Base-by-base conservation (phyloP, 2,888 invertebrate species). In the Cryptops parisi region DNA sequence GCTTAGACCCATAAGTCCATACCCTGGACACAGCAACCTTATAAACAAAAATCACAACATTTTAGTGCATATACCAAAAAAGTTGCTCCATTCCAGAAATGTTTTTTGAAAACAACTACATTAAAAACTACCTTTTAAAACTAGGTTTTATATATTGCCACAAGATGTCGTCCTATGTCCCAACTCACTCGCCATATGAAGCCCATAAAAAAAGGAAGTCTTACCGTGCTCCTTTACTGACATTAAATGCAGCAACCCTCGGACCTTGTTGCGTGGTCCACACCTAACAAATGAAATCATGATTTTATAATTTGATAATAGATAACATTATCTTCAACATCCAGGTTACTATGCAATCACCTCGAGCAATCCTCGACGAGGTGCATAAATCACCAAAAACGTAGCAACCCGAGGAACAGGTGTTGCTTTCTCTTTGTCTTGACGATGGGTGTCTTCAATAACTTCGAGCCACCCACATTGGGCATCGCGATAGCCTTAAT, bases 391-490 rank as follows among this genome's bases (percentile, higher is more conserved):
- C 1, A 88, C 81, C 52, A 97, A 73, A 68, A 96, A 97, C 47
- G 87, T 72, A 0, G 81, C 82, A 54, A 79, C 74, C 62, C 78
- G 74, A 38, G 78, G 70, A 21, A 47, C 39, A 2, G 53, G 39
- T 6, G 40, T 59, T 54, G 38, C 48, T 22, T 25, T 48, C 21
- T 51, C 47, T 9, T 53, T 47, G 5, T 40, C 43, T 25, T 44
- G 27, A 5, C n/a, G 52, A 49, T 50, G 15, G 12, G 55, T 45
- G 54, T 67, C 66, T 64, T 87, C 85, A 27, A 76, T 74, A 1
- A 87, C 84, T 70, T 88, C 84, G 41, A 96, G 73, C 78, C 94
- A 97, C 2, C 87, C 89, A 67, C 91, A 88, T 66, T 96, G 87
- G 0, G 96, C 94, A 66, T 96, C 90, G 49, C 96, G 76, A 68